phyloP scores from a whole-genome alignment of 2,797 vertebrate genomes.

The Hipposideros larvatus region DNA sequence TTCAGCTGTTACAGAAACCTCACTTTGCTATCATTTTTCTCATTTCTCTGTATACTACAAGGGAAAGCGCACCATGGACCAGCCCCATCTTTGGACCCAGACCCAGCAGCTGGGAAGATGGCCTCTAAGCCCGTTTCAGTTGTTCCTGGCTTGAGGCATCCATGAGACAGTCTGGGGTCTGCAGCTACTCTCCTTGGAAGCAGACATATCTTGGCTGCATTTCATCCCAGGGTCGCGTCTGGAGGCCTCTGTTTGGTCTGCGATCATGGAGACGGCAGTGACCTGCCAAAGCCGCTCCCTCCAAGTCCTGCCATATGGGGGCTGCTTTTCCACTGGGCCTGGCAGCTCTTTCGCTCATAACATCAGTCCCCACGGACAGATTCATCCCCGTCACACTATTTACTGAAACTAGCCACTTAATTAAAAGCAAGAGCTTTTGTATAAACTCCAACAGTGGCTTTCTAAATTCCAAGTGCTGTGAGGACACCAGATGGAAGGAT shows the following conservation, averaged over 20 bases:
- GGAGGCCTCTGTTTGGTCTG: slow-evolving; percentile 56
- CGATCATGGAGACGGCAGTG: neutral
- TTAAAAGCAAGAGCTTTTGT: slow-evolving; percentile 76
- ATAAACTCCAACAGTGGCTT: slow-evolving; percentile 63
- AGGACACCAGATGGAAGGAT: slow-evolving; percentile 52
- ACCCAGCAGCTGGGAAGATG: slow-evolving; percentile 7
- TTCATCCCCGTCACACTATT: slow-evolving; percentile 58
- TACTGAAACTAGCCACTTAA: slow-evolving; percentile 76
- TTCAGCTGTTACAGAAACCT: neutral
- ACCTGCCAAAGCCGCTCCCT: slow-evolving; percentile 17
- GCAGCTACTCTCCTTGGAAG: neutral
- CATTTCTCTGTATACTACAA: neutral
- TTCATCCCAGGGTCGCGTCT: neutral
- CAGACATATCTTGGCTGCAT: neutral
- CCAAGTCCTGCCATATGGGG: slow-evolving; percentile 60
- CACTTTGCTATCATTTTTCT: neutral
- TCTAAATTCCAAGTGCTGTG: slow-evolving; percentile 23
- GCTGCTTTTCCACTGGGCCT: slow-evolving; percentile 23
- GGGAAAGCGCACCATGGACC: neutral
- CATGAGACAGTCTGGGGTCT: neutral
- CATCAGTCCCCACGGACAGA: slow-evolving; percentile 67
- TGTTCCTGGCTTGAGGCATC: neutral
- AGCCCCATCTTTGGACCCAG: neutral
- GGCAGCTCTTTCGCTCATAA: slow-evolving; percentile 24
- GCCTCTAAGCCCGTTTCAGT: neutral